phyloP scores from a whole-genome alignment of 1,140 invertebrate genomes.

The Euwallacea fornicatus region DNA sequence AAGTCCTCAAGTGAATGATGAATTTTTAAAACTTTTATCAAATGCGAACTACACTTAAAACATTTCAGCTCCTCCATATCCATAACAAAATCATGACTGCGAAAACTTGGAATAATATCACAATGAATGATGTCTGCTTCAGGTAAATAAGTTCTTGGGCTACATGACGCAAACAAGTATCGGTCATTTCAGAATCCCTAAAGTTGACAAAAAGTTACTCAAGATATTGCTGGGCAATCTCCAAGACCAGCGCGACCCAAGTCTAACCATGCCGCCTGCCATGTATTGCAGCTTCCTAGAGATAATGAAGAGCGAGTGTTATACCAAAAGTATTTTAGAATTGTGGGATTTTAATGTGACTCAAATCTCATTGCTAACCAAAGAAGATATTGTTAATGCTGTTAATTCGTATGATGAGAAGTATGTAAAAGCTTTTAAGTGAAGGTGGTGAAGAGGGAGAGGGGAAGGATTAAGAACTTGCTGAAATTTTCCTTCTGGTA shows the following conservation, averaged over 20 bases:
- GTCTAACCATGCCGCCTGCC: constrained; percentile 37
- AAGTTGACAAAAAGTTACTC: constrained; percentile 49
- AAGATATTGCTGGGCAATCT: constrained; percentile 35
- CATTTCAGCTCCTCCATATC: constrained; percentile 44
- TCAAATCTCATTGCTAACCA: constrained; percentile 59
- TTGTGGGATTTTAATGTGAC: constrained; percentile 67
- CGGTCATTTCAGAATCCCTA: constrained; percentile 50
- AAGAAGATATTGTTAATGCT: constrained; percentile 63
- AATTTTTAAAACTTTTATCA: not conserved
- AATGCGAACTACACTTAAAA: constrained; percentile 4
- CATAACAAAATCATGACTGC: constrained; percentile 41
- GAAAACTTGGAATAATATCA: constrained; percentile 49
- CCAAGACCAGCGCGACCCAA: constrained; percentile 40
- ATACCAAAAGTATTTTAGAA: constrained; percentile 67
- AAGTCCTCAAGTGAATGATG: not conserved
- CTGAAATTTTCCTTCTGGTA: not conserved
- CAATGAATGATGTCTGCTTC: constrained; percentile 67
- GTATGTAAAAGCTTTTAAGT: constrained; percentile 42
- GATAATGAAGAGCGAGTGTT: constrained; percentile 57
- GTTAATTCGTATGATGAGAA: constrained; percentile 61
- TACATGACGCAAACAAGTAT: constrained; percentile 1
- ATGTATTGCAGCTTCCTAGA: constrained; percentile 46
- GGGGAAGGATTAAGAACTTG: constrained; percentile 1
- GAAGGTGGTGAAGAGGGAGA: no score
- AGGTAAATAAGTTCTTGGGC: constrained; percentile 54